Base-by-base conservation (phyloP, 1,140 invertebrate genomes). In the Ctenoplectra terminalis region DNA sequence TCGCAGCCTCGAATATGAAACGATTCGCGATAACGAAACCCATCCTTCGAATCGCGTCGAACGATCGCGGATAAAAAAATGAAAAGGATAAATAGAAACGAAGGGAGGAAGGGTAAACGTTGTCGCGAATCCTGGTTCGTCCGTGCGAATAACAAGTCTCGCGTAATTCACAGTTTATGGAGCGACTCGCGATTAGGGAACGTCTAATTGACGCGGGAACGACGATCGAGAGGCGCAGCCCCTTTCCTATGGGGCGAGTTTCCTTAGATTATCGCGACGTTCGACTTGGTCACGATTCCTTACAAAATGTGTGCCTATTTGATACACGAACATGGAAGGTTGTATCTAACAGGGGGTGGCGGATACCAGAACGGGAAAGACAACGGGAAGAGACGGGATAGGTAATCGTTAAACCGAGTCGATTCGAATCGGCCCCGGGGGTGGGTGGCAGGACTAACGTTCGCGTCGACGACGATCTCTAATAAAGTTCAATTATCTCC, bases 131-230 rank as follows among this genome's bases (percentile, higher is more conserved):
- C n/a, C n/a, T n/a, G 29, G 52, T 52, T 60, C 54, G 58, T 70
- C 48, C 64, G 56, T 31, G 20, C 66, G 75, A 63, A 40, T 61
- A 63, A 84, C 58, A 52, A 76, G 48, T 43, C n/a, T 4, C 54
- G 48, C 72, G 67, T 87, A 87, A 85, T 74, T 87, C 85, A 71
- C 70, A 80, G 85, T 89, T 90, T 90, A 91, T 88, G 87, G 87
- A 74, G 48, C 84, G 85, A 82, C 63, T 90, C 88, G 85, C 87
- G 85, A 90, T 91, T 90, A 88, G 75, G 81, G 76, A 70, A 75
- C 82, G 54, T 87, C 86, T 91, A 91, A 91, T 91, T 91, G 91
- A 91, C 90, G 88, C 90, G 87, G 88, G 87, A 90, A 89, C 84
- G 84, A 90, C 86, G 81, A 67, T 82, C 40, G 40, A 40, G 40